phyloP scores from a whole-genome alignment of 2,113 vertebrate species.

The Acinonyx jubatus region DNA sequence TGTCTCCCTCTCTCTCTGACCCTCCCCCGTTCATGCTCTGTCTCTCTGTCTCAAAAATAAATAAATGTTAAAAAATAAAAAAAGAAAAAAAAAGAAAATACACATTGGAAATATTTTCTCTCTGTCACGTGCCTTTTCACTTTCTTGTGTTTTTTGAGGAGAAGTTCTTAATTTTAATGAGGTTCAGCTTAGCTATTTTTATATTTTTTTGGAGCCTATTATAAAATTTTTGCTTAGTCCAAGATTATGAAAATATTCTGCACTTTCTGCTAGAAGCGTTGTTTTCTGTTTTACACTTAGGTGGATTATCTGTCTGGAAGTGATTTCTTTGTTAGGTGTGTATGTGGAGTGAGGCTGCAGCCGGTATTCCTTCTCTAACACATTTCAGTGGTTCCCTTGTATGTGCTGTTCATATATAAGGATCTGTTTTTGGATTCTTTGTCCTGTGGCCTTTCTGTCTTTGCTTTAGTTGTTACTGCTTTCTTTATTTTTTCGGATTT shows the following conservation, averaged over 20 bases:
- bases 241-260: background rate
- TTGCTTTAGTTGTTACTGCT: background rate
- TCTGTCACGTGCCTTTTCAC: background rate
- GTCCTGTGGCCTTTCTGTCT: background rate
- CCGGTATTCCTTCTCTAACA: background rate
- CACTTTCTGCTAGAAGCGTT: background rate
- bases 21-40: too few species aligned
- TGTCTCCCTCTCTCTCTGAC: too few species aligned
- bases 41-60: too few species aligned
- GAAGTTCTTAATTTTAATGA: background rate
- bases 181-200: background rate
- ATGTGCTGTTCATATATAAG: too few species aligned
- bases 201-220: background rate
- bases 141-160: conserved; percentile 7
- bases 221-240: background rate
- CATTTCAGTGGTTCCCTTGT: background rate
- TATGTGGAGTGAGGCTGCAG: background rate
- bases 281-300: background rate
- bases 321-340: background rate
- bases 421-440: background rate
- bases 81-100: too few species aligned
- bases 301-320: background rate
- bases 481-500: background rate
- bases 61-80: too few species aligned
- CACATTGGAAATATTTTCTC: background rate